Base-by-base conservation (phyloP, 1,140 invertebrate species). In the Drosophila chauvacae region DNA sequence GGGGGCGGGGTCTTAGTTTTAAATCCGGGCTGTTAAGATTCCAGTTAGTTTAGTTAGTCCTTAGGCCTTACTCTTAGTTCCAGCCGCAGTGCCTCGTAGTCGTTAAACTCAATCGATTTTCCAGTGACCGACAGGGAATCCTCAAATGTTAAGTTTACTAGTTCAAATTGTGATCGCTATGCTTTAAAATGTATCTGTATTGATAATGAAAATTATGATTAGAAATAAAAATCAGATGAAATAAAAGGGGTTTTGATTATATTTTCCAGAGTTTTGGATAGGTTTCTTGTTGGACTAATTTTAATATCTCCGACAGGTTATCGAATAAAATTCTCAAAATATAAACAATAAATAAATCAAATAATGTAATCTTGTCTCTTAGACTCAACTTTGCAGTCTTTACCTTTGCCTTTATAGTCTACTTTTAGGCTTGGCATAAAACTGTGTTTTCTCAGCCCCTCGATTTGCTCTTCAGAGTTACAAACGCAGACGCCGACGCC, bases 21-120 rank as follows among this genome's bases (percentile, higher is more conserved):
- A 65, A 66, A 64, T 55, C 57, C 80, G 80, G 72, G 69, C 72
- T 80, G 73, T 68, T 77, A 66, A 61, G 47, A 69, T 77, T 77
- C 53, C 64, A 73, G 9, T 82, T 82, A 74, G 55, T 37, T 51
- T 48, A 48, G 47, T 3, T 48, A 48, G 71, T 45, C 5, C 37
- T 64, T 83, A 71, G 61, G 35, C 37, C 41, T 20, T 71, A 50
- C 35, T 70, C 58, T 18, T 56, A 47, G 48, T 39, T 4, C 2
- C 39, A 69, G 39, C 58, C 78, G 45, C 42, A 80, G 59, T 77
- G 72, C 64, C 83, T 79, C 70, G 59, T 73, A 85, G 77, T 42
- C 18, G 10, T 58, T 64, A 35, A 35, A 59, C 50, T 41, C 47
- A 1, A 61, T 66, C 37, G 58, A 63, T 50, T 63, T 81, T 71